A percentile compares a stretch with the other conserved stretches of the same genome.
These are phyloP conservation scores for Agrochola litura DNA, from an alignment of 2,888 invertebrate species.

Conservation along the genomic window DNA sequence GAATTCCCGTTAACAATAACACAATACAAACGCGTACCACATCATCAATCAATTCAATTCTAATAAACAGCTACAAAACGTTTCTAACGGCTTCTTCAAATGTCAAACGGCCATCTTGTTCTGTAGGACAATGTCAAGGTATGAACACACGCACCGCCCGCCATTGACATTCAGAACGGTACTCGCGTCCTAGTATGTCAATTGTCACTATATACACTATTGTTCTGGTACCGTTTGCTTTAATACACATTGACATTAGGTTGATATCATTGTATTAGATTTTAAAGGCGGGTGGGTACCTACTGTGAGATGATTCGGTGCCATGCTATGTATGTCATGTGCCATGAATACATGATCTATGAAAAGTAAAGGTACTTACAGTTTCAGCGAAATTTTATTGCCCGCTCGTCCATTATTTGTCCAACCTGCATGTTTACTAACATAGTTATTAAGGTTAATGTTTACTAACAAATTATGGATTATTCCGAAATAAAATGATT, in stretches of 20 bases:
- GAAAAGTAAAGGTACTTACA: too few species aligned
- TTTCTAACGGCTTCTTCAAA: conserved; percentile 55
- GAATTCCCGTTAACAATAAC: conserved; percentile 28
- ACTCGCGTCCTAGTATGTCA: conserved; percentile 53
- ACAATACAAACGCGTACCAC: conserved; percentile 5
- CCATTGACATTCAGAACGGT: conserved; percentile 63
- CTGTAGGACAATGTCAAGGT: conserved; percentile 65
- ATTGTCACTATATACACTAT: conserved; percentile 40
- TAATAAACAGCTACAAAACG: conserved; percentile 49
- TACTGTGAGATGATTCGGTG: not conserved
- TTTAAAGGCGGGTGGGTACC: not conserved
- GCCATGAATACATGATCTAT: not conserved
- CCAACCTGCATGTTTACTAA: too few species aligned
- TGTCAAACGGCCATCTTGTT: conserved; percentile 42
- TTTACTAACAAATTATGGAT: too few species aligned
- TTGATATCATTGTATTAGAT: conserved; percentile 27
- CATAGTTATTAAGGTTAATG: too few species aligned
- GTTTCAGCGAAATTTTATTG: too few species aligned
- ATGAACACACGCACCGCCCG: conserved; percentile 19
- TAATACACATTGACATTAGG: conserved; percentile 22
- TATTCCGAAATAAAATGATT: too few species aligned
- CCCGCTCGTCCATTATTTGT: too few species aligned
- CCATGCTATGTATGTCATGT: not conserved
- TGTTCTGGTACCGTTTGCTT: conserved; percentile 54
- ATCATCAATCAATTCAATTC: conserved; percentile 43